Evolutionary conservation across 2,113 vertebrate species (phyloP).

Genomic region (Odontophorus gujanensis): DNA sequence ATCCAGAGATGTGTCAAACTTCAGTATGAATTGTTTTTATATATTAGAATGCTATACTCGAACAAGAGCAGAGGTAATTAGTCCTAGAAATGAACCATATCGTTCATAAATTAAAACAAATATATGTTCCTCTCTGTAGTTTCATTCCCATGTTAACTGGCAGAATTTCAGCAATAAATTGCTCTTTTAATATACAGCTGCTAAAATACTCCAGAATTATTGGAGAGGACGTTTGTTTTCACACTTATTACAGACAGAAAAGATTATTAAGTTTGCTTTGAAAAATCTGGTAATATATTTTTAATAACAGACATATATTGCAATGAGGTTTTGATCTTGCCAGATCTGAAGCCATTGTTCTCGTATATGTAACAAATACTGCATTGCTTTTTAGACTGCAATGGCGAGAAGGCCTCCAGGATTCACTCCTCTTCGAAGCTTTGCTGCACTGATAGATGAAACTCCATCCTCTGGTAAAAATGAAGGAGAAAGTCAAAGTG

Average conservation of each 20-base stretch:
- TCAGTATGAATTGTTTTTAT: background rate
- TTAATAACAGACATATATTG: background rate
- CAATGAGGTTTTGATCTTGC: background rate
- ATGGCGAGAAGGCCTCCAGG: constrained; percentile 67
- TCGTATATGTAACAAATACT: background rate
- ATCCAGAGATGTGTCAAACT: background rate
- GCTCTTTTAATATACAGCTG: background rate
- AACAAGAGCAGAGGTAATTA: background rate
- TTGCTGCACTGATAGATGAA: accelerated
- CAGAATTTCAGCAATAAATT: background rate
- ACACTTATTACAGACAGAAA: background rate
- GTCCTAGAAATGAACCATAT: background rate
- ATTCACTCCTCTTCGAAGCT: constrained; percentile 75
- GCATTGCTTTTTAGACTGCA: background rate
- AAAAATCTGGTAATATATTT: background rate
- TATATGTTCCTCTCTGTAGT: background rate
- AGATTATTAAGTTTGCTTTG: background rate
- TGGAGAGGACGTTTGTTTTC: background rate
- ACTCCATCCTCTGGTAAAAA: background rate
- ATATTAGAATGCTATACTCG: background rate
- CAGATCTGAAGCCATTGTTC: background rate
- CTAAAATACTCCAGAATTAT: background rate
- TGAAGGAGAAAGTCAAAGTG: background rate
- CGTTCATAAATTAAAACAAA: background rate
- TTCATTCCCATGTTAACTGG: background rate